phyloP scores from a whole-genome alignment of 2,113 vertebrate genomes.

The Sinocyclocheilus grahami region DNA sequence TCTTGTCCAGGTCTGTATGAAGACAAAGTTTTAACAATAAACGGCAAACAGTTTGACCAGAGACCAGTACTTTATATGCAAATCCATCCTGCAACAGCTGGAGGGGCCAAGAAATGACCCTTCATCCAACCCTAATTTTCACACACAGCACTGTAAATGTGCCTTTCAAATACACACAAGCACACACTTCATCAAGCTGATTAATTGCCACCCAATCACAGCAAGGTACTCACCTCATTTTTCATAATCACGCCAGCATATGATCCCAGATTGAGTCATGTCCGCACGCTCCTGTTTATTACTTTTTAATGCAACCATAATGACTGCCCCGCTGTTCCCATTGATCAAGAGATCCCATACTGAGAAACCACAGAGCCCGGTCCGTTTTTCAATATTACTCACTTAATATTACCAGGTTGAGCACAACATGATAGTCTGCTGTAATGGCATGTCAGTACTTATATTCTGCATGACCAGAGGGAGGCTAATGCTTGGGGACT shows the following conservation, averaged over 20 bases:
- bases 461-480: conserved; percentile 31
- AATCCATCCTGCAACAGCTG: neutral
- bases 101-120: neutral
- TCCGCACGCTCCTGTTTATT: conserved; percentile 50
- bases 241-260: conserved; percentile 45
- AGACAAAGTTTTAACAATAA: neutral
- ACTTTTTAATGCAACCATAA: conserved; percentile 58
- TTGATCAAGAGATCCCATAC: conserved; percentile 43
- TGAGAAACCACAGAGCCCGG: neutral
- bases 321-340: conserved; percentile 36
- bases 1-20: neutral
- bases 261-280: conserved; percentile 37
- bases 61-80: neutral
- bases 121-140: conserved; percentile 13
- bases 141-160: neutral
- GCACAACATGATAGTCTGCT: conserved; percentile 10
- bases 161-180: neutral
- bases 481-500: neutral
- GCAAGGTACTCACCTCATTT: conserved; percentile 29
- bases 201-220: conserved; percentile 36
- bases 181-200: conserved; percentile 14
- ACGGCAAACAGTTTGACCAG: conserved; percentile 10
- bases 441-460: conserved; percentile 19
- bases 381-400: conserved; percentile 46
- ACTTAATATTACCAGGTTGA: conserved; percentile 25